These are phyloP conservation scores for Eurytoma adleriae DNA, from an alignment of 2,888 invertebrate genomes.

Conservation along the genomic window DNA sequence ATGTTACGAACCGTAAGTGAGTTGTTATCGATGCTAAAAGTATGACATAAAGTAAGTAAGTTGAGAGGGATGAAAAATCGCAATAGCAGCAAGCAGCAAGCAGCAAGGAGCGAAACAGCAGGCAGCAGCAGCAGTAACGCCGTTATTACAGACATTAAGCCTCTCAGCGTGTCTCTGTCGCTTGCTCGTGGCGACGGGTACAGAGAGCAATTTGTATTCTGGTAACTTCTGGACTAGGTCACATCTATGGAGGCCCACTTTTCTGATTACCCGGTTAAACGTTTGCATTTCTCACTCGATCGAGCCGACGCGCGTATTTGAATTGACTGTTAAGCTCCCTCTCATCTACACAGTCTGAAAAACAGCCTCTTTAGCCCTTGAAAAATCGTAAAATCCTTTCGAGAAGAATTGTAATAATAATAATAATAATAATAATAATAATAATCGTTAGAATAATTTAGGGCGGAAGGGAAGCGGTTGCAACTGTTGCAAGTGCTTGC, in stretches of 20 bases:
- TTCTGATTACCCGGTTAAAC: conserved; percentile 72
- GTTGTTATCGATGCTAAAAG: too few relatives aligned
- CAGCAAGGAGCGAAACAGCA: background rate
- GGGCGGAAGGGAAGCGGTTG: too few relatives aligned
- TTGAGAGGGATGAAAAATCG: too few relatives aligned
- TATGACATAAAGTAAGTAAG: too few relatives aligned
- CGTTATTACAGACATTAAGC: conserved; percentile 45
- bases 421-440: too few relatives aligned
- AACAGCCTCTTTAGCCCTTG: too few relatives aligned
- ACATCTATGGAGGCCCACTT: conserved; percentile 72
- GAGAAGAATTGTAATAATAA: too few relatives aligned
- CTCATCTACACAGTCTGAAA: too few relatives aligned
- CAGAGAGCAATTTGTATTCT: conserved; percentile 70
- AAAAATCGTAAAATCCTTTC: too few relatives aligned
- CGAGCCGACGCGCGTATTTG: conserved; percentile 39
- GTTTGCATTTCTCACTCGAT: conserved; percentile 66
- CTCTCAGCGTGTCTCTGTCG: background rate
- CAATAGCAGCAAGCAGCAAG: background rate
- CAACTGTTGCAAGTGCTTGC: too few relatives aligned
- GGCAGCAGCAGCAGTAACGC: conserved; percentile 23
- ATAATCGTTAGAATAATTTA: too few relatives aligned
- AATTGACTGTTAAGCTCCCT: background rate
- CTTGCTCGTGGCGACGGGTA: conserved; percentile 13
- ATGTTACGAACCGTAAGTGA: too few relatives aligned
- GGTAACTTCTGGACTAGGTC: conserved; percentile 74